phyloP scores from a whole-genome alignment of 1,140 invertebrate species.

The Campoletis sonorensis region DNA sequence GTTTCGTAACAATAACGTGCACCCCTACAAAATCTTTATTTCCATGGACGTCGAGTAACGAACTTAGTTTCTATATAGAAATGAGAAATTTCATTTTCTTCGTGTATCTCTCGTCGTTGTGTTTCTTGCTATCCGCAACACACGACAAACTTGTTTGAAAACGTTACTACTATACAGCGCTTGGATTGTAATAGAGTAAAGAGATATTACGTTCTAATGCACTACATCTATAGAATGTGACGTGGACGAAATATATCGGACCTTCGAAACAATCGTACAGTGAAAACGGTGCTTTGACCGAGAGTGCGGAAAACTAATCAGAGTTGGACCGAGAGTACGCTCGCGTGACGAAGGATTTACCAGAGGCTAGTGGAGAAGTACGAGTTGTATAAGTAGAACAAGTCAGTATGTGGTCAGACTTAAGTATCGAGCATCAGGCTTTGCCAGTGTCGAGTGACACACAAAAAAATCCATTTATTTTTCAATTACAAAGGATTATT shows the following conservation, averaged over 20 bases:
- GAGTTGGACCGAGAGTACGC: not conserved
- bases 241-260: not conserved
- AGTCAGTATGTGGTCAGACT: conserved; percentile 4
- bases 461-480: too few relatives aligned
- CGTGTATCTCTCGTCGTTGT: not conserved
- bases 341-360: not conserved
- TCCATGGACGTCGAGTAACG: conserved; percentile 3
- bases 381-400: not conserved
- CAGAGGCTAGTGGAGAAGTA: not conserved
- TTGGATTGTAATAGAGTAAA: conserved; percentile 15
- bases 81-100: not conserved
- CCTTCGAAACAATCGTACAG: not conserved
- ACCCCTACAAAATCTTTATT: not conserved
- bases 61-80: not conserved
- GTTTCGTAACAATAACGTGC: not conserved
- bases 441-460: too few relatives aligned
- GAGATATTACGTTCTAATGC: conserved; percentile 15
- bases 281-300: conserved; percentile 10
- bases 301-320: conserved; percentile 25
- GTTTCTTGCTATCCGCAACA: not conserved
- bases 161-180: not conserved
- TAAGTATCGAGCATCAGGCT: not conserved
- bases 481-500: too few relatives aligned
- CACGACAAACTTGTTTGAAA: conserved; percentile 1
- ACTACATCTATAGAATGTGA: not conserved